Evolutionary conservation across 2,113 vertebrate species (phyloP).

Genomic region (Sceloporus tristichus): DNA sequence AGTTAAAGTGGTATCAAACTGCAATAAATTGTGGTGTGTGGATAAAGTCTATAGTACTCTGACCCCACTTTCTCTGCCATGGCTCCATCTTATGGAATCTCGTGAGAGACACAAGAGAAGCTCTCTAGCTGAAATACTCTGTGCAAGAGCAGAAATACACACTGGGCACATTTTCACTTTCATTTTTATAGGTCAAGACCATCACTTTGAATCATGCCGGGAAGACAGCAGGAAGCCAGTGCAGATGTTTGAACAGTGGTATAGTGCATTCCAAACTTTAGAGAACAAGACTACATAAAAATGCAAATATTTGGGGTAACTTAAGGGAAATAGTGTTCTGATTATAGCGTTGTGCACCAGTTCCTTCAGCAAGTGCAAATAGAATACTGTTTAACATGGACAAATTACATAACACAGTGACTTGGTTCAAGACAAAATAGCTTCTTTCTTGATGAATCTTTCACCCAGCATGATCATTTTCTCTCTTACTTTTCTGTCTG

Average conservation of each 20-base stretch:
- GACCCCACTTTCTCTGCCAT: too few relatives aligned
- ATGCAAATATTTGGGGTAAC: slow-evolving; percentile 24
- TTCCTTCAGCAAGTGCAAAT: not conserved
- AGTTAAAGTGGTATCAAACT: too few relatives aligned
- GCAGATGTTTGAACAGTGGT: not conserved
- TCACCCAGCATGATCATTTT: not conserved
- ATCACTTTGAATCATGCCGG: not conserved
- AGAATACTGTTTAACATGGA: slow-evolving; percentile 1
- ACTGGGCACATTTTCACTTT: not conserved
- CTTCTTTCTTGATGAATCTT: not conserved
- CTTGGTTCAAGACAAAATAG: not conserved
- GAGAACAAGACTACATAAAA: not conserved
- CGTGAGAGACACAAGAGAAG: too few relatives aligned
- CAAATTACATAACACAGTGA: slow-evolving; percentile 11
- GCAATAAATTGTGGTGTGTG: too few relatives aligned
- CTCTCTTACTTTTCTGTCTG: not conserved
- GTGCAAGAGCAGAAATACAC: not conserved
- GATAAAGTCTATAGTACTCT: too few relatives aligned
- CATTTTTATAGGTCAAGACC: not conserved
- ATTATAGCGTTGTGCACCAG: not conserved
- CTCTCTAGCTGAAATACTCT: not conserved
- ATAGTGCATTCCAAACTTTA: not conserved
- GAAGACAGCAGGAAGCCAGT: not conserved
- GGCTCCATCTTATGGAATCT: too few relatives aligned
- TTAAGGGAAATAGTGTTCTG: slow-evolving; percentile 13